phyloP scores from a whole-genome alignment of 2,888 invertebrate species.

The Melieria picta region DNA sequence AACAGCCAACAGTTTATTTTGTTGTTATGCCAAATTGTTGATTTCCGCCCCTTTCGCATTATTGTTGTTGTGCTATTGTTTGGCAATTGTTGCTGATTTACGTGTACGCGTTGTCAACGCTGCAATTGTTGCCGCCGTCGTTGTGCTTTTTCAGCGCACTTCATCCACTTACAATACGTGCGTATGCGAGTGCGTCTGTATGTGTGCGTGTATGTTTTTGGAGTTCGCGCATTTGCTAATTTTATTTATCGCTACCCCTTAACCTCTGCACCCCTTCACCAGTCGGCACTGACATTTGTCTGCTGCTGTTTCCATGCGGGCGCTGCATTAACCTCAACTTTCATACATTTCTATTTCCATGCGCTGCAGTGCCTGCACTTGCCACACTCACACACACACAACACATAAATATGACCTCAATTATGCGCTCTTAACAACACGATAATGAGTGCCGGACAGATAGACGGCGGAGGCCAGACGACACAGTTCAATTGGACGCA shows the following conservation, averaged over 20 bases:
- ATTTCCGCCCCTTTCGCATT: constrained; percentile 47
- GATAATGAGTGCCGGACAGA: background rate
- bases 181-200: constrained; percentile 14
- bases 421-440: background rate
- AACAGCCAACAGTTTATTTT: too few relatives aligned
- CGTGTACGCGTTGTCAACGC: background rate
- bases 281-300: background rate
- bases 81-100: constrained; percentile 20
- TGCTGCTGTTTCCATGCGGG: constrained; percentile 2
- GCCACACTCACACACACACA: background rate
- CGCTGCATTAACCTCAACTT: background rate
- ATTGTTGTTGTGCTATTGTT: constrained; percentile 37
- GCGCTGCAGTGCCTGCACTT: background rate
- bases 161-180: background rate
- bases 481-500: too few relatives aligned
- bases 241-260: too few relatives aligned
- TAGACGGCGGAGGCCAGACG: too few relatives aligned
- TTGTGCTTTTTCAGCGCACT: too few relatives aligned
- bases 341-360: background rate
- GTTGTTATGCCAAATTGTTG: constrained; percentile 54
- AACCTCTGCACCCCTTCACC: background rate
- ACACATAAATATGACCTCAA: constrained; percentile 20
- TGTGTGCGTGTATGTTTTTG: constrained; percentile 7
- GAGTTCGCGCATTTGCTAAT: background rate
- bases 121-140: background rate